Base-by-base conservation (phyloP, 1,140 invertebrate genomes). In the Calosoma granatense region DNA sequence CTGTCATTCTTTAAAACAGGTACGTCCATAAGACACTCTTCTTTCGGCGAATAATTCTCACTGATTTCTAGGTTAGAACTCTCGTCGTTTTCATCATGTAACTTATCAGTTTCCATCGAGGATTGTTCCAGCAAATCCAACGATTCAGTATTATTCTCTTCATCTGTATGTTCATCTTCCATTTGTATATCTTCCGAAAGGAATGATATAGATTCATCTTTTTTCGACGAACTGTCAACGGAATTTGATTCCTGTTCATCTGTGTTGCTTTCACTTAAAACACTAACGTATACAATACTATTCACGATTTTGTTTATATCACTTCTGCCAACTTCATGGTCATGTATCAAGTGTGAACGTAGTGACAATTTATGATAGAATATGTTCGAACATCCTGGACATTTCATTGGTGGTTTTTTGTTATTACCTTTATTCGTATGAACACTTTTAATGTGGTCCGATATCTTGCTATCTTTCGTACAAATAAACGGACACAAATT, bases 331-430 rank as follows among this genome's bases (percentile, higher is more conserved):
- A 77, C 66, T 41, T 70, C 66, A 61, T 78, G 76, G 59, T 77
- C 75, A 59, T 72, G 61, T 20, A 70, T 65, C 1, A 78, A 67
- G 64, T 78, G 76, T 19, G 74, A 60, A 39, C 72, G 61, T 14
- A 78, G 63, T 11, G 74, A 70, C 51, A 74, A 65, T 36, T 65
- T 59, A 55, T 67, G 70, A 56, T 68, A 73, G 59, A 78, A 79
- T 36, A 72, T 63, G 61, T 79, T 77, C 1, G 64, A 53, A 62
- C 76, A 78, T 26, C 75, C 76, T 61, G 67, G 63, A 59, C 72
- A 73, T 60, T 69, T 65, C 2, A 70, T 54, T 26, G 66, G 61
- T 12, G 55, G 55, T 21, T 64, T 26, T 60, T 67, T 68, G 11
- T 59, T 57, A 11, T 57, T 51, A 3, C 61, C 63, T 52, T 66